Evolutionary conservation across 2,797 vertebrate genomes (phyloP), one percentile per base, ranked within the genome.

Genomic region (Harpagifer antarcticus): DNA sequence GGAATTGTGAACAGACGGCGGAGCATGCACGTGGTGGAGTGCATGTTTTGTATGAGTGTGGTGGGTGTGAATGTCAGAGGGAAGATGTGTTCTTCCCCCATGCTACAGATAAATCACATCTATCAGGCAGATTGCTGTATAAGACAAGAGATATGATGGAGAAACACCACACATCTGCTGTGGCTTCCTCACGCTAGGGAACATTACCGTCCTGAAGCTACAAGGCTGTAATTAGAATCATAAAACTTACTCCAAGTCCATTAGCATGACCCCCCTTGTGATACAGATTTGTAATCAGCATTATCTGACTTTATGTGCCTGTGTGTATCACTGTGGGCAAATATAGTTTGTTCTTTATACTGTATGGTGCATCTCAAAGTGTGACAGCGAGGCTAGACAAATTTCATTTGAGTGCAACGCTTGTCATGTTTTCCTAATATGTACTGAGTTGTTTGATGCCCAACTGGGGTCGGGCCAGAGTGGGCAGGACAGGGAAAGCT

Each of bases 101-200:
- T 80, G 85, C 68, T 66, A 54, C 81, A 69, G 70, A 90, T 93
- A 90, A 92, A 93, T 94, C 85, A 83, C 90, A 92, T 90, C 86
- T 81, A 92, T 90, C 87, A 86, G 82, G 76, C 84, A 81, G 66
- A 85, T 82, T 75, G 77, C 87, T 49, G 82, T 83, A 83, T 76
- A 82, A 91, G 88, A 88, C 88, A 86, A 92, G 91, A 93, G 87
- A 83, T 89, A 92, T 76, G 83, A 68, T 47, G 17, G 70, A 87
- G 90, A 79, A 88, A 85, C 86, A 57, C 68, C 87, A 74, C 89
- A 92, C 91, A 93, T 92, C 92, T 93, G 92, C 91, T 92, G 85
- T 81, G 83, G 81, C 88, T 84, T 91, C 80, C 81, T 66, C 61
- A 61, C 76, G 54, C 88, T 76, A 57, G 83, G 88, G 88, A 86